Base-by-base conservation (phyloP, 2,888 invertebrate species). In the Watsonalla binaria region DNA sequence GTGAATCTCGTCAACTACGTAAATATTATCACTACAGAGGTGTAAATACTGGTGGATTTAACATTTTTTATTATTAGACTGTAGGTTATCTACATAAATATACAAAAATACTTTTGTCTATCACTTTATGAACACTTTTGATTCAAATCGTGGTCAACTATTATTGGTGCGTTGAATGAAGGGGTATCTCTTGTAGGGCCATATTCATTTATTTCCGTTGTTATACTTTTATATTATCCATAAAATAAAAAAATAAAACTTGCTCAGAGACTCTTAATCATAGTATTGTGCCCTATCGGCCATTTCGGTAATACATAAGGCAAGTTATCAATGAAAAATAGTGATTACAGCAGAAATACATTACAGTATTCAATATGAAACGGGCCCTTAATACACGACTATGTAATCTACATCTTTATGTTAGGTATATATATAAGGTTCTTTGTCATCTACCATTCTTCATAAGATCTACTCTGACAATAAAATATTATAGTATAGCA, bases 101-200 rank as follows among this genome's bases (percentile, higher is more conserved):
- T 88, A 89, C 76, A 89, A 90, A 90, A 90, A 90, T 89, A 90
- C 84, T 76, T 80, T 85, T 78, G 70, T 80, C 78, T 89, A 90
- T 87, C 87, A 89, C 87, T 84, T 82, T 61, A 81, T 89, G 90
- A 90, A 90, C 90, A 90, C 89, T 83, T 89, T 70, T 72, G 80
- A 85, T 83, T 82, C 75, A 82, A 82, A 83, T 73, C 80, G 76
- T 86, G 86, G 86, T 87, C 86, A 74, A 70, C 81, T 86, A 83
- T 79, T 67, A 75, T 72, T 79, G 72, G 78, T 81, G 78, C 70
- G 68, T 73, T 60, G 54, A 54, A 54, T 58, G 55, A 60, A 67
- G 46, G 55, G 55, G 52, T 53, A 59, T 24, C 24, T n/a, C 6
- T 42, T 8, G 11, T 11, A 72, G 76, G 71, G 72, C 73, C 66